Conservation (phyloP, 1,140 invertebrate genomes). For the Batillaria attramentaria region DNA sequence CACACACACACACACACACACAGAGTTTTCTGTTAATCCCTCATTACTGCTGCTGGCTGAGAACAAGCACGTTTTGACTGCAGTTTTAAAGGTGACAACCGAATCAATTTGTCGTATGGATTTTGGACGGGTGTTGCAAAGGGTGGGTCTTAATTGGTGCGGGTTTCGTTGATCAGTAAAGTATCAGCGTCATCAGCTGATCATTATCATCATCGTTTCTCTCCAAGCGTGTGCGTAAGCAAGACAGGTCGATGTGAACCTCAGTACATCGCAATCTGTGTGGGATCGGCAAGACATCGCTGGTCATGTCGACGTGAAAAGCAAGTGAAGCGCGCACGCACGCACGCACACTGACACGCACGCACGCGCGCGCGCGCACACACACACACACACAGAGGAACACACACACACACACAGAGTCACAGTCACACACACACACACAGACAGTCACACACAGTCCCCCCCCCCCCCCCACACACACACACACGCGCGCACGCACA, state of each 20-base stretch:
- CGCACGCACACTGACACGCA: background rate
- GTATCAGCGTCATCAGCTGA: background rate
- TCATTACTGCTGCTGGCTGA: too few species aligned
- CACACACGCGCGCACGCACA: background rate
- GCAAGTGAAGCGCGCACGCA: background rate
- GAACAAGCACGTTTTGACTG: too few species aligned
- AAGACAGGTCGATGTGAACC: background rate
- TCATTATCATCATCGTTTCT: background rate
- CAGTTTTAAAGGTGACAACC: too few species aligned
- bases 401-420: background rate
- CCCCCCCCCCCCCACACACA: background rate
- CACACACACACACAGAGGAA: background rate
- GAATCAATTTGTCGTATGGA: too few species aligned
- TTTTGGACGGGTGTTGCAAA: too few species aligned
- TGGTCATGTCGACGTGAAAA: background rate
- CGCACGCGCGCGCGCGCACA: conserved; percentile 1
- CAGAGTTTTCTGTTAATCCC: too few species aligned
- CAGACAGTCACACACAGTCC: background rate
- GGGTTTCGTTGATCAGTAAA: too few species aligned
- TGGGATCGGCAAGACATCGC: background rate
- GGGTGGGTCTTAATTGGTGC: too few species aligned
- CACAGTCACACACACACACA: background rate
- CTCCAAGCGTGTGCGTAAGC: background rate
- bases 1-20: too few species aligned
- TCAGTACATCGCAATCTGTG: background rate